Base-by-base conservation (phyloP, 2,797 vertebrate species). In the Adrianichthys oophorus region DNA sequence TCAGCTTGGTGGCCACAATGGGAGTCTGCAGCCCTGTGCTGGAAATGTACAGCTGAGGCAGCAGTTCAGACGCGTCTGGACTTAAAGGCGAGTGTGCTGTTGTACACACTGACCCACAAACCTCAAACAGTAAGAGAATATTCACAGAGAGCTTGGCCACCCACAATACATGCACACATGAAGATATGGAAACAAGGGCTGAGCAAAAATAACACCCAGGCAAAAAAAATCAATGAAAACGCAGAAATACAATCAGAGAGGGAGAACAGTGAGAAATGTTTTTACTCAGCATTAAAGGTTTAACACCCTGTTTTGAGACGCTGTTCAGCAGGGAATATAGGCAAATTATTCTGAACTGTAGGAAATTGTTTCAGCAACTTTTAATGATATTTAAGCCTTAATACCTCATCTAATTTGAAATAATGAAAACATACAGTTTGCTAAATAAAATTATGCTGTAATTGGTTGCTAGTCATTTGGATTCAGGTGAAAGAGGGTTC, bases 91-190 rank as follows among this genome's bases (percentile, higher is more conserved):
- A 54, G 42, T 65, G 66, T 66, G 56, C 18, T 37, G 62, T 44
- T 48, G 70, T 49, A 47, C 66, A 57, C 16, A 26, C 68, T 68
- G 75, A 80, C 68, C 66, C 73, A 75, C 73, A 74, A 77, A 84
- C 54, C 52, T 64, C 55, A 55, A 63, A 65, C 56, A 53, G 44
- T 12, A 12, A 61, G 64, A 54, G 18, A 26, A 45, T 55, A 41
- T 62, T 60, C 43, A n/a, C 21, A 1, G 2, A 32, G 24, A 66
- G 65, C 60, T 6, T 16, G 68, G 56, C 69, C 71, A 70, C 70
- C 24, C 59, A 63, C 56, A 64, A 44, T 7, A 61, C 6, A 3
- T 43, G 45, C 50, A 48, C 53, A 54, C 58, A 64, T 19, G 50
- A 42, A 52, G 37, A 23, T 12, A 64, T 3, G 2, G 16, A 65